phyloP scores from a whole-genome alignment of 2,888 invertebrate species.

The Campoplex capitator region DNA sequence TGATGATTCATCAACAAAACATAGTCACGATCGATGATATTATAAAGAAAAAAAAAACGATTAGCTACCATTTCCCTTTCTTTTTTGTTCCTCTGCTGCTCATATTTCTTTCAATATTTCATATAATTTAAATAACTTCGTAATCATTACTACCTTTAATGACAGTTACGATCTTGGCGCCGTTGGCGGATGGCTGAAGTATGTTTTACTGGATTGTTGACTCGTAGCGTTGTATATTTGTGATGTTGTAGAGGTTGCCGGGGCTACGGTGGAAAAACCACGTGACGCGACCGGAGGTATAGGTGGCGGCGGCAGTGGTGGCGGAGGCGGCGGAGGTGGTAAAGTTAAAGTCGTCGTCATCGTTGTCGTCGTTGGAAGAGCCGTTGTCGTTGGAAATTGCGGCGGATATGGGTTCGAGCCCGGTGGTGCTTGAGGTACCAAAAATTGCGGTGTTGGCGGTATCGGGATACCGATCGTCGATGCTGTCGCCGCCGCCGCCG shows the following conservation, averaged over 20 bases:
- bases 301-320: conserved; percentile 64
- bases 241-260: conserved; percentile 63
- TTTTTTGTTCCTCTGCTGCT: conserved; percentile 24
- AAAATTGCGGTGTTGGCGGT: conserved; percentile 72
- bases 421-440: conserved; percentile 82
- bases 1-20: neutral
- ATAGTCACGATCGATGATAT: neutral
- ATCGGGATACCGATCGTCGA: conserved; percentile 60
- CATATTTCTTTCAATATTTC: neutral
- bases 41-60: neutral
- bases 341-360: conserved; percentile 71
- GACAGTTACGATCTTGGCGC: conserved; percentile 80
- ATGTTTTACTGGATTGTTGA: conserved; percentile 74
- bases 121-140: conserved; percentile 68
- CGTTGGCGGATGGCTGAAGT: conserved; percentile 79
- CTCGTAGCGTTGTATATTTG: conserved; percentile 67
- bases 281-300: conserved; percentile 59
- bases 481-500: neutral
- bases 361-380: conserved; percentile 72
- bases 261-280: conserved; percentile 72
- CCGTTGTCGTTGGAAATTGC: conserved; percentile 75
- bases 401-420: conserved; percentile 83
- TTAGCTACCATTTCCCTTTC: neutral
- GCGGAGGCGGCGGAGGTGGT: conserved; percentile 66
- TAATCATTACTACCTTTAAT: conserved; percentile 73